phyloP scores from a whole-genome alignment of 92 coral and sea anemone genomes.

The Umimayanthus chanpuru region DNA sequence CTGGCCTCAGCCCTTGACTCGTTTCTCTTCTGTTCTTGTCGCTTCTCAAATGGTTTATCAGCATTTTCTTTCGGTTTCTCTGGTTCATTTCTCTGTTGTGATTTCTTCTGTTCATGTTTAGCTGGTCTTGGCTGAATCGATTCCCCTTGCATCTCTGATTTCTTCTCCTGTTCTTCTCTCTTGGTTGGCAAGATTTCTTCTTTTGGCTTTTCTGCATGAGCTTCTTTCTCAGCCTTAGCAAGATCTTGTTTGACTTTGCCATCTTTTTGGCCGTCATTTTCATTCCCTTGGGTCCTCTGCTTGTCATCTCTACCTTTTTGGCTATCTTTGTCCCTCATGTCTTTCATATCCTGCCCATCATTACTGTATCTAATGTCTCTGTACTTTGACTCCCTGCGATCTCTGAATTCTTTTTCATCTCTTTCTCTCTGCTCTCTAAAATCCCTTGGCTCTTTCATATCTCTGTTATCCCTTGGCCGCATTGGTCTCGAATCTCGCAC shows the following conservation, averaged over 20 bases:
- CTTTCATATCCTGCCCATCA: constrained; percentile 13
- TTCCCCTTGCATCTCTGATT: constrained; percentile 7
- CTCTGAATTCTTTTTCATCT: constrained; percentile 10
- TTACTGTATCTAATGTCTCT: constrained; percentile 20
- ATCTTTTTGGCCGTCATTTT: constrained; percentile 8
- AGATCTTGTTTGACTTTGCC: constrained; percentile 5
- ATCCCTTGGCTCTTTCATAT: constrained; percentile 20
- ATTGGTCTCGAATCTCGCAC: constrained; percentile 50
- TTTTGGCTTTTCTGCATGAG: constrained; percentile 9
- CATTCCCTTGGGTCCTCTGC: background rate
- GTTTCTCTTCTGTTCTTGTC: constrained; percentile 31
- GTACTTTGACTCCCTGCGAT: constrained; percentile 9
- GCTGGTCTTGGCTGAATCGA: constrained; percentile 10
- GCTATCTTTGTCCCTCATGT: background rate
- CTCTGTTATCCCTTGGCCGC: constrained; percentile 51
- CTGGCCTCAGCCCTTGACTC: constrained; percentile 42
- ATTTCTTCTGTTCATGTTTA: constrained; percentile 28
- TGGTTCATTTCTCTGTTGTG: background rate
- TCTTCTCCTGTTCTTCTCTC: constrained; percentile 22
- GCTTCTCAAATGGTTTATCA: constrained; percentile 21
- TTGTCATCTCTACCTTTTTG: background rate
- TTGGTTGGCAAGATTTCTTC: background rate
- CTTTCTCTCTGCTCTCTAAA: constrained; percentile 37
- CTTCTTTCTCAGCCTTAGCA: constrained; percentile 22
- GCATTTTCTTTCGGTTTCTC: background rate